Conservation (phyloP, 2,888 invertebrate genomes). For the Heliconius charithonia region DNA sequence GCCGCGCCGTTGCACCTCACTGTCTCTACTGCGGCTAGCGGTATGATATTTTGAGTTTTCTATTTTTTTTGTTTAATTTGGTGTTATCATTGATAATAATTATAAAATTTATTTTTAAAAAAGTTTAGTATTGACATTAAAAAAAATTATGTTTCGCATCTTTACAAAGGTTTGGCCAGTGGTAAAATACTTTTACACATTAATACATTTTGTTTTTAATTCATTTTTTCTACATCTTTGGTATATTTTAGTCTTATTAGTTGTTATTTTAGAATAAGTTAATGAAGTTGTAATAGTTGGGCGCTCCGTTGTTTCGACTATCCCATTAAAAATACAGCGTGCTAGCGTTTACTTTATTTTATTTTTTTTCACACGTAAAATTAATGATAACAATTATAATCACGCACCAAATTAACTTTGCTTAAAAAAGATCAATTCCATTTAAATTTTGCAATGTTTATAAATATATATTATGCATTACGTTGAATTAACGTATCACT, state of each 20-base stretch:
- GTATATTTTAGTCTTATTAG: not conserved
- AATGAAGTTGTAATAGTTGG: too few relatives aligned
- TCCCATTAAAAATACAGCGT: too few relatives aligned
- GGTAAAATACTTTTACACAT: conserved; percentile 54
- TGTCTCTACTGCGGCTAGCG: conserved; percentile 87
- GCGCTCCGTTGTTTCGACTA: too few relatives aligned
- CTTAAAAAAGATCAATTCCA: too few relatives aligned
- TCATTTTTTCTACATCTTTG: not conserved
- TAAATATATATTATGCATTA: too few relatives aligned
- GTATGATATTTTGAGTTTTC: conserved; percentile 57
- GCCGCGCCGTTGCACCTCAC: conserved; percentile 91
- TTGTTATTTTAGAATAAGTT: too few relatives aligned
- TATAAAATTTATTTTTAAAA: not conserved
- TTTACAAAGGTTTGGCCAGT: conserved; percentile 59
- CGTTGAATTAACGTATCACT: too few relatives aligned
- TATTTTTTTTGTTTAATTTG: not conserved
- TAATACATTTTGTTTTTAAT: not conserved
- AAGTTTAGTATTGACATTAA: not conserved
- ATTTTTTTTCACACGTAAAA: not conserved
- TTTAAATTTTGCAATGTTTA: too few relatives aligned
- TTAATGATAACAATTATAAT: not conserved
- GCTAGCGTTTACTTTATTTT: too few relatives aligned
- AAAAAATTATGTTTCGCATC: not conserved
- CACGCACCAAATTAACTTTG: not conserved
- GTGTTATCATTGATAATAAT: not conserved